A percentile compares a stretch with the other conserved stretches of the same genome.
Evolutionary conservation across 2,888 invertebrate genomes (phyloP).

Genomic region (Beris morrisii): DNA sequence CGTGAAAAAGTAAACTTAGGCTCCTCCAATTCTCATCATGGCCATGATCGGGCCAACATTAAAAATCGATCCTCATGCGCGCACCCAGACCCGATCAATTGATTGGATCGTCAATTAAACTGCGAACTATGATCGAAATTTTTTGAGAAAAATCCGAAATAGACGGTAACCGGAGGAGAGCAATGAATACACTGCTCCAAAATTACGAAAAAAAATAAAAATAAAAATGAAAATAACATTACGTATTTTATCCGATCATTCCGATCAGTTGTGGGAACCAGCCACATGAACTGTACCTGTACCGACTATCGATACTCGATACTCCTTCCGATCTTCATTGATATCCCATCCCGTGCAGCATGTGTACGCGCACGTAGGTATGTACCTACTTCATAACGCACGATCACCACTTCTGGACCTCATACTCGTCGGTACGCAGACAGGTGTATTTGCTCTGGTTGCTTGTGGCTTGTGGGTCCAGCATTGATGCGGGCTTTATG

Average conservation of each 20-base stretch:
- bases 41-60: conserved; percentile 9
- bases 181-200: background rate
- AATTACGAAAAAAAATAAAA: too few relatives aligned
- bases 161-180: conserved; percentile 1
- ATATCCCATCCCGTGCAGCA: too few relatives aligned
- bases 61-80: conserved; percentile 24
- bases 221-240: background rate
- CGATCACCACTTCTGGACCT: too few relatives aligned
- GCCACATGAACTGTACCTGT: conserved; percentile 6
- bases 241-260: conserved; percentile 1
- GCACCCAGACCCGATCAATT: conserved; percentile 20
- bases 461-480: too few relatives aligned
- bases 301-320: too few relatives aligned
- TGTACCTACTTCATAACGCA: too few relatives aligned
- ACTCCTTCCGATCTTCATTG: too few relatives aligned
- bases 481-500: background rate
- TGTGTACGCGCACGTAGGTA: too few relatives aligned
- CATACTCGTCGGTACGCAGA: too few relatives aligned
- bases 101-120: conserved; percentile 29
- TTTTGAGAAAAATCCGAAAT: conserved; percentile 1
- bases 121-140: conserved; percentile 16
- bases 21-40: background rate
- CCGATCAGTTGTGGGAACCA: conserved; percentile 23
- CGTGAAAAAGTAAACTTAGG: conserved; percentile 21
- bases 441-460: too few relatives aligned